Conservation (phyloP, 2,888 invertebrate genomes). For the Andricus quercusramuli region DNA sequence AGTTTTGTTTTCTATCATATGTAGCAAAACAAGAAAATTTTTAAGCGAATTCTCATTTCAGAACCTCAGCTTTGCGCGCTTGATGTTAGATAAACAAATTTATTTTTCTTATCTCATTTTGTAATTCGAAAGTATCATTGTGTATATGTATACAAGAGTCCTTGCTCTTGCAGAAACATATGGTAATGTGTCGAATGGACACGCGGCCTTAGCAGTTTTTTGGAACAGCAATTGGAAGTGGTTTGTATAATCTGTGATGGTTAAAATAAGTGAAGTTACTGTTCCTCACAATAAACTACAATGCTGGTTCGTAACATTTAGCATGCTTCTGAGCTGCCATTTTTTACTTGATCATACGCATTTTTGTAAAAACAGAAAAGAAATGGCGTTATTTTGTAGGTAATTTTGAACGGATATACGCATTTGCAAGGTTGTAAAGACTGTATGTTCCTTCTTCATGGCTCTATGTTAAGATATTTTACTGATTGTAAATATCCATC, state of each 20-base stretch:
- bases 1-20: constrained; percentile 1
- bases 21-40: background rate
- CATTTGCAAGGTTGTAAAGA: constrained; percentile 2
- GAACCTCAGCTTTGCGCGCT: background rate
- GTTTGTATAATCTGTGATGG: constrained; percentile 28
- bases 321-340: background rate
- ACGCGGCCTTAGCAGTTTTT: constrained; percentile 20
- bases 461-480: background rate
- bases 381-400: constrained; percentile 10
- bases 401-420: background rate
- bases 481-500: constrained; percentile 13
- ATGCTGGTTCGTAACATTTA: background rate
- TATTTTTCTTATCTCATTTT: background rate
- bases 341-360: background rate
- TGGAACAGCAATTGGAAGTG: background rate
- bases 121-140: background rate
- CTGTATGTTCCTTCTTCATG: background rate
- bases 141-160: background rate
- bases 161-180: background rate
- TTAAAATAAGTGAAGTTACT: constrained; percentile 26
- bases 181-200: background rate
- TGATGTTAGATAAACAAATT: background rate
- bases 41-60: background rate
- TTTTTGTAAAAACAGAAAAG: background rate
- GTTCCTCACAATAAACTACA: background rate